These are phyloP conservation scores for Chydorus sphaericus DNA, from an alignment of 2,888 invertebrate genomes.

Conservation along the genomic window DNA sequence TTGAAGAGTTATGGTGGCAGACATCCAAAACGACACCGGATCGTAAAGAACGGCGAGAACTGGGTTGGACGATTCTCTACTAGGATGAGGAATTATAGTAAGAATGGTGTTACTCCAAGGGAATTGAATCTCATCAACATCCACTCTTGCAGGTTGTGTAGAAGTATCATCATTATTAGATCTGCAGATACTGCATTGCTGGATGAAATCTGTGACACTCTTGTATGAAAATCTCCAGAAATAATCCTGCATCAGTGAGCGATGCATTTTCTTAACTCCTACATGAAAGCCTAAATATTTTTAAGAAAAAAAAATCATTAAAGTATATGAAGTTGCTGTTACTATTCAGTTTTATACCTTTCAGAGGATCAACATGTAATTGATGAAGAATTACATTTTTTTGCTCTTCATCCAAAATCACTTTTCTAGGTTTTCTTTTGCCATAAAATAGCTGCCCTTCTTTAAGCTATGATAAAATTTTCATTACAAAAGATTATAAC, in stretches of 20 bases:
- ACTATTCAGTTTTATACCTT: constrained; percentile 20
- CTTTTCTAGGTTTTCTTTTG: constrained; percentile 20
- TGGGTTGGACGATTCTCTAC: constrained; percentile 16
- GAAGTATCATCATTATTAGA: neutral
- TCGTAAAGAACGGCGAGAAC: neutral
- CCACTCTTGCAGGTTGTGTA: neutral
- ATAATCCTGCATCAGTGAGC: constrained; percentile 18
- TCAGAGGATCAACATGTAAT: constrained; percentile 20
- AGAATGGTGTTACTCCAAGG: constrained; percentile 17
- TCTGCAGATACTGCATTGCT: constrained; percentile 20
- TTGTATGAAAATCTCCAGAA: constrained; percentile 24
- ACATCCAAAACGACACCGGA: neutral
- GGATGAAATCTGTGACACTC: constrained; percentile 22
- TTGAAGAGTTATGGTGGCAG: too few species aligned
- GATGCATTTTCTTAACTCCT: constrained; percentile 23
- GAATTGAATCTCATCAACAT: constrained; percentile 3
- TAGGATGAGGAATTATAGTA: constrained; percentile 20
- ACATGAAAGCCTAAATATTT: constrained; percentile 22
- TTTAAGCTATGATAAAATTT: constrained; percentile 16
- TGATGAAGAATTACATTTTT: constrained; percentile 19
- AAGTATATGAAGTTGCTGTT: neutral
- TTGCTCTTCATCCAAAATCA: constrained; percentile 19
- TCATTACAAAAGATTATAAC: neutral
- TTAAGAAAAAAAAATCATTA: constrained; percentile 1
- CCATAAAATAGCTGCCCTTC: constrained; percentile 22